These are phyloP conservation scores for Bradypus variegatus DNA, from an alignment of 2,797 vertebrate genomes.

Conservation along the genomic window DNA sequence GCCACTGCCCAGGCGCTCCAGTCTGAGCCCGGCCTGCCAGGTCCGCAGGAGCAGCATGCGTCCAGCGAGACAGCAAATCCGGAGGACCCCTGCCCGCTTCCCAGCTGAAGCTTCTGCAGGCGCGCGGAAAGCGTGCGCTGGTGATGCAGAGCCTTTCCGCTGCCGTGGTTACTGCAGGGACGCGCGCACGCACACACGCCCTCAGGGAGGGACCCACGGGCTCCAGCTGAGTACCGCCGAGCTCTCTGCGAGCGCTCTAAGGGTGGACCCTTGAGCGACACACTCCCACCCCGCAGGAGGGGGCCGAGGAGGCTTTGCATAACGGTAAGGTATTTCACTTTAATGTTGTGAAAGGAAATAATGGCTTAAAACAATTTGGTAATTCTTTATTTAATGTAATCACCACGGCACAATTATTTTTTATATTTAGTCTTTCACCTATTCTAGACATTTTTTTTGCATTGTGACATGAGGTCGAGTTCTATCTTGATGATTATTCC, in stretches of 20 bases:
- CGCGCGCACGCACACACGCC: conserved; percentile 21
- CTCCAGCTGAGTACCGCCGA: background rate
- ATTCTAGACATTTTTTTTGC: background rate
- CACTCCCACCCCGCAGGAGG: background rate
- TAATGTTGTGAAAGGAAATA: background rate
- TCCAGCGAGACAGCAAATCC: fast-evolving
- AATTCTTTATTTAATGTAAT: background rate
- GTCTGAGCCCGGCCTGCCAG: background rate
- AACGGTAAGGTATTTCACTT: background rate
- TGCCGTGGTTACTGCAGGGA: conserved; percentile 31
- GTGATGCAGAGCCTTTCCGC: conserved; percentile 23
- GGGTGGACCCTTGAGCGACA: fast-evolving
- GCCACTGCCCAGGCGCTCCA: background rate
- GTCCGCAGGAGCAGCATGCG: background rate
- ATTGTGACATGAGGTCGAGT: background rate
- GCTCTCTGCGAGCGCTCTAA: fast-evolving
- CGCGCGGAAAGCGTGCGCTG: background rate
- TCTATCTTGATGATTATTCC: background rate
- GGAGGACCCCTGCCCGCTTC: background rate
- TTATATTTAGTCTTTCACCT: background rate
- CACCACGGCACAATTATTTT: background rate
- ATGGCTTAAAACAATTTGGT: background rate
- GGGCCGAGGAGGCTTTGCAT: background rate
- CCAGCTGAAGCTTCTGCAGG: background rate
- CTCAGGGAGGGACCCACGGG: background rate